Base-by-base conservation (phyloP, 2,797 vertebrate species). In the Podargus strigoides region DNA sequence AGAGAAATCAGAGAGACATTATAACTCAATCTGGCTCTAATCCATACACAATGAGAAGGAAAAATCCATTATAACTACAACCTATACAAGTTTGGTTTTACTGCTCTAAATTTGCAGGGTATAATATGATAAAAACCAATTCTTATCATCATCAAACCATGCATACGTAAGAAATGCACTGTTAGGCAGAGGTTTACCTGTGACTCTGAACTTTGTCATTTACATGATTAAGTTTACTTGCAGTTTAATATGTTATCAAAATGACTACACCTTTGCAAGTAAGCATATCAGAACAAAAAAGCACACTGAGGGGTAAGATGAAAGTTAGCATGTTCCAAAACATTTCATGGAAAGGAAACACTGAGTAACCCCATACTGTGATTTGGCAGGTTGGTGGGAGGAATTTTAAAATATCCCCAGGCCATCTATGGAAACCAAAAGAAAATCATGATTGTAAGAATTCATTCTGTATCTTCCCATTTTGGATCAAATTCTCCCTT, bases 71-170 rank as follows among this genome's bases (percentile, higher is more conserved):
- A 59, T 70, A 90, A 95, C 95, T 97, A 93, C 26, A 94, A 67
- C 6, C 10, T 76, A 39, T 44, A 58, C 8, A 63, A 63, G 44
- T 82, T 84, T 68, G 62, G 53, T 94, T 89, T 86, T 46, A 73
- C 64, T 88, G 83, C 11, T 36, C 64, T 72, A 67, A 95, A 86
- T 90, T 75, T 69, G 14, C 56, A 81, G 53, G 27, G 23, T 63
- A 37, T 73, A 94, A 95, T 87, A 91, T 14, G 53, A 89, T 27
- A 46, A 81, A 83, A 94, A 74, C 2, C 32, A 89, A 86, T 85
- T 85, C 73, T 85, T 94, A 87, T 94, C 85, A 95, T 95, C 91
- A 94, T 90, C 94, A 96, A 96, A 96, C 70, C 63, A 79, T 28
- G 53, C 30, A 49, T 26, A 72, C 68, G 66, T 90, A 84, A 96